phyloP scores from a whole-genome alignment of 2,113 vertebrate genomes.

The Clarias batrachus region DNA sequence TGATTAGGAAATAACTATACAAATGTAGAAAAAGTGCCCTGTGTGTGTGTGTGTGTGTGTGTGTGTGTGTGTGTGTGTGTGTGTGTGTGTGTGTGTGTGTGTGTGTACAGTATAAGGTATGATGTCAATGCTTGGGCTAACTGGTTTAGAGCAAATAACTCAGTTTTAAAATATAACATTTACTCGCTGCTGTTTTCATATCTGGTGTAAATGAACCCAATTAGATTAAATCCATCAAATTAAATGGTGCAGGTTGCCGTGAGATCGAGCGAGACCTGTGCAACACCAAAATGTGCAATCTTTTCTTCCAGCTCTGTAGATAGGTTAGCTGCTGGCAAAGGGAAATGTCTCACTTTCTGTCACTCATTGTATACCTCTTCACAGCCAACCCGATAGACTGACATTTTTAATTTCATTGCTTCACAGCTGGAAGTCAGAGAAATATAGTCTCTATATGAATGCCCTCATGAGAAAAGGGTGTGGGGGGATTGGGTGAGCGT shows the following conservation, averaged over 20 bases:
- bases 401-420: constrained; percentile 42
- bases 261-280: not conserved
- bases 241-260: not conserved
- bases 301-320: not conserved
- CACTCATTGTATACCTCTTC: constrained; percentile 24
- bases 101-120: not conserved
- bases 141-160: not conserved
- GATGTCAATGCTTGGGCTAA: not conserved
- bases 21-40: not conserved
- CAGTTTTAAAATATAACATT: not conserved
- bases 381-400: constrained; percentile 29
- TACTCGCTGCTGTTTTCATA: not conserved
- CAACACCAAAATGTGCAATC: constrained; percentile 9
- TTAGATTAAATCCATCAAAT: not conserved
- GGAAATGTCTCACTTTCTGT: constrained; percentile 6
- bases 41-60: not conserved
- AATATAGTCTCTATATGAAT: constrained; percentile 11
- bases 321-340: constrained; percentile 16
- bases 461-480: constrained; percentile 1
- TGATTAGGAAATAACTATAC: too few relatives aligned
- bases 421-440: constrained; percentile 32
- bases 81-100: not conserved
- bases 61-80: too few relatives aligned
- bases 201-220: not conserved
- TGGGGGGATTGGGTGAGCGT: not conserved